These are phyloP conservation scores for Porites australiensis DNA, from an alignment of 64 coral and sea anemone species.

Conservation along the genomic window DNA sequence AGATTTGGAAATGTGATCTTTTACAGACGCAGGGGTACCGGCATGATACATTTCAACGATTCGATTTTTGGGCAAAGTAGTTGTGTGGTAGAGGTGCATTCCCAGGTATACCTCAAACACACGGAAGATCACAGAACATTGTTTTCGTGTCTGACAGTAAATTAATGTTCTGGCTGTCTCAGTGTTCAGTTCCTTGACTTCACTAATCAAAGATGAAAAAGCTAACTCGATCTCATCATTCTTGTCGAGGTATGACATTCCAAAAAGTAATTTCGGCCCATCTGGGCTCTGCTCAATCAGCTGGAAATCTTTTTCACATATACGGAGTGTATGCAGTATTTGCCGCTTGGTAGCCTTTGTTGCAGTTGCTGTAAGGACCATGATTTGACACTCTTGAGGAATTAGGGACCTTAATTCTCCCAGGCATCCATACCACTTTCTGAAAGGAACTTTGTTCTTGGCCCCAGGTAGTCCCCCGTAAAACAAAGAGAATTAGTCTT, in stretches of 20 bases:
- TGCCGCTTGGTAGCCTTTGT: constrained; percentile 56
- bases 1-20: no score
- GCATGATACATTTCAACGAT: no score
- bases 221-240: constrained; percentile 40
- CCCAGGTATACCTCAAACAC: constrained; percentile 42
- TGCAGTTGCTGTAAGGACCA: constrained; percentile 73
- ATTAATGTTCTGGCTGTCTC: constrained; percentile 52
- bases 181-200: constrained; percentile 11
- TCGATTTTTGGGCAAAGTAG: no score
- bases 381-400: neutral
- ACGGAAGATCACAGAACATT: constrained; percentile 71
- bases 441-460: constrained; percentile 68
- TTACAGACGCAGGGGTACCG: no score
- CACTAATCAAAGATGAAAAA: constrained; percentile 53
- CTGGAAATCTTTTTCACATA: constrained; percentile 14
- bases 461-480: constrained; percentile 36
- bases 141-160: constrained; percentile 78
- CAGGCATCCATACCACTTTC: constrained; percentile 68
- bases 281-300: constrained; percentile 66
- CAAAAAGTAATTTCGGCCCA: constrained; percentile 56
- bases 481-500: neutral
- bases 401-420: constrained; percentile 71
- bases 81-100: no score
- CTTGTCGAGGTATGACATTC: constrained; percentile 48
- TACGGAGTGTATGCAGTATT: constrained; percentile 57